Conservation (phyloP, 2,113 vertebrate species). For the Steatornis caripensis region DNA sequence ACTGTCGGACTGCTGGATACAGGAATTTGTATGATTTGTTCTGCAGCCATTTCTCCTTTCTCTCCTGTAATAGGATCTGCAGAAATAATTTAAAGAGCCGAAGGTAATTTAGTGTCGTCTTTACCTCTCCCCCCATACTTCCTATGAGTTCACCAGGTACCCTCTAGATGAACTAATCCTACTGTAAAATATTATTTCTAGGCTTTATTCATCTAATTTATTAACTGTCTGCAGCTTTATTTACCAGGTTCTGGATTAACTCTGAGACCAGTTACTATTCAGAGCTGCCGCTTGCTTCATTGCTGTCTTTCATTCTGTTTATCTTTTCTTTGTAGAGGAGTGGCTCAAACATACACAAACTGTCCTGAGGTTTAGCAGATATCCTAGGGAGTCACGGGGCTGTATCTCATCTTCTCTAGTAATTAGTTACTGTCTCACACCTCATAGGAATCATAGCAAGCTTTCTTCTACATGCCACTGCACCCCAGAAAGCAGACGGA, state of each 20-base stretch:
- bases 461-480: neutral
- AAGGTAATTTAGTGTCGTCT: slow-evolving; percentile 86
- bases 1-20: slow-evolving; percentile 71
- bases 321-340: neutral
- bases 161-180: slow-evolving; percentile 86
- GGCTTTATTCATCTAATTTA: slow-evolving; percentile 83
- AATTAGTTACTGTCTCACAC: slow-evolving; percentile 1
- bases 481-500: neutral
- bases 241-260: slow-evolving; percentile 47
- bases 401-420: slow-evolving; percentile 12
- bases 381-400: neutral
- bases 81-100: slow-evolving; percentile 86
- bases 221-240: slow-evolving; percentile 64
- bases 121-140: slow-evolving; percentile 69
- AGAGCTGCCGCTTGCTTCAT: slow-evolving; percentile 9
- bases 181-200: slow-evolving; percentile 88
- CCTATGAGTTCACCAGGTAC: slow-evolving; percentile 75
- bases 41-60: slow-evolving; percentile 75
- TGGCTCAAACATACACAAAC: slow-evolving; percentile 28
- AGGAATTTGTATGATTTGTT: slow-evolving; percentile 82
- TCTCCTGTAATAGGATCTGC: slow-evolving; percentile 83
- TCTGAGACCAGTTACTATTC: slow-evolving; percentile 8
- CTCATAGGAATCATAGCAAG: neutral
- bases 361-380: slow-evolving; percentile 26
- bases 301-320: neutral